Conservation (phyloP, 2,888 invertebrate species). For the Tenthredo notha region DNA sequence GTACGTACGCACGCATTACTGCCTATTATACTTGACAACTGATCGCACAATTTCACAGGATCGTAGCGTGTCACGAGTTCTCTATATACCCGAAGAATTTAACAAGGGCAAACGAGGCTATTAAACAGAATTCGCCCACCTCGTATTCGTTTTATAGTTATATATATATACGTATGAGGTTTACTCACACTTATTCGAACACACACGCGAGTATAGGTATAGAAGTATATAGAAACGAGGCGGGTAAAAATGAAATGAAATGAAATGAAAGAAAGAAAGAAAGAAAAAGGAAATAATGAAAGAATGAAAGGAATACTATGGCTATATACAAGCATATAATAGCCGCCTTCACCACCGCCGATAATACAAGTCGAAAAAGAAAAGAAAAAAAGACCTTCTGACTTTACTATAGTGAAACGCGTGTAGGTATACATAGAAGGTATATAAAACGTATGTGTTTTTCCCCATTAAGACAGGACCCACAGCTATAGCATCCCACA, state of each 20-base stretch:
- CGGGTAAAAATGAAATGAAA: neutral
- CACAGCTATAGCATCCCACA: neutral
- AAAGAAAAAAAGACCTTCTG: constrained; percentile 6
- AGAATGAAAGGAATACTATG: neutral
- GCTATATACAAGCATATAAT: constrained; percentile 10
- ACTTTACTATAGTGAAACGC: constrained; percentile 29
- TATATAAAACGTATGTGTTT: neutral
- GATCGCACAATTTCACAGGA: constrained; percentile 74
- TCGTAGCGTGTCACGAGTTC: constrained; percentile 62
- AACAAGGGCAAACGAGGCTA: constrained; percentile 74
- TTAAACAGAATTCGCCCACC: constrained; percentile 14
- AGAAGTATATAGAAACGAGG: neutral
- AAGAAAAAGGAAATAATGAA: neutral
- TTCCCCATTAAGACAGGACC: constrained; percentile 38
- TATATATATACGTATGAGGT: neutral
- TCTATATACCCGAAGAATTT: constrained; percentile 71
- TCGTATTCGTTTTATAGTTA: neutral
- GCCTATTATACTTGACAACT: constrained; percentile 63
- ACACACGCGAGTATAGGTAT: neutral
- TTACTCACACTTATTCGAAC: neutral
- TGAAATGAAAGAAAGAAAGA: neutral
- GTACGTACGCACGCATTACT: constrained; percentile 24
- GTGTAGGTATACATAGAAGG: neutral
- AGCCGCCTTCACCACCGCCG: neutral
- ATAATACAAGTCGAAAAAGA: neutral